These are phyloP conservation scores for Chelonus insularis DNA, from an alignment of 1,140 invertebrate species.

Conservation along the genomic window DNA sequence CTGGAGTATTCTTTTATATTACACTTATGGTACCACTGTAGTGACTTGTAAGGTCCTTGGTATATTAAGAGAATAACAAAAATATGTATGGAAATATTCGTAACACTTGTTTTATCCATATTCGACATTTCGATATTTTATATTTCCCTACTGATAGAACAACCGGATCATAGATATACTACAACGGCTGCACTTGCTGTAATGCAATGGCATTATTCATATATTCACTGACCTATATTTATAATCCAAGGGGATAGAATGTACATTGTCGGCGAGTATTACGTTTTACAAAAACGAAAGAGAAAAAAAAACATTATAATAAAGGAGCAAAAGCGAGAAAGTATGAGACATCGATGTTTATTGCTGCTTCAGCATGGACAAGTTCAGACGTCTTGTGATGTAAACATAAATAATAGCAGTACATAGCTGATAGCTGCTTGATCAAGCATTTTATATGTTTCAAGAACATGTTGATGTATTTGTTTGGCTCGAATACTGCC, in stretches of 20 bases:
- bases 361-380: constrained; percentile 21
- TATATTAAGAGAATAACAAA: neutral
- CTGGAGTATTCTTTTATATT: neutral
- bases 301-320: neutral
- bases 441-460: constrained; percentile 11
- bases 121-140: constrained; percentile 13
- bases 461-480: neutral
- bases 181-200: constrained; percentile 14
- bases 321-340: constrained; percentile 6
- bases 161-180: constrained; percentile 2
- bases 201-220: constrained; percentile 28
- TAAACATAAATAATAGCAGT: neutral
- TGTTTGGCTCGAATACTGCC: constrained; percentile 4
- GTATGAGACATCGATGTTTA: constrained; percentile 4
- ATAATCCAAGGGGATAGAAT: constrained; percentile 18
- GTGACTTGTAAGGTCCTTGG: neutral
- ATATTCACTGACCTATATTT: constrained; percentile 32
- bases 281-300: constrained; percentile 8
- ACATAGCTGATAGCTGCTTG: neutral
- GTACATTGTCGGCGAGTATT: constrained; percentile 21
- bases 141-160: constrained; percentile 3
- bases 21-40: neutral
- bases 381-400: neutral
- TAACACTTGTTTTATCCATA: constrained; percentile 1
- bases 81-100: neutral